A percentile compares a stretch with the other conserved stretches of the same genome.
Conservation (phyloP, 2,888 invertebrate species). For the Ormyrus rosae region DNA sequence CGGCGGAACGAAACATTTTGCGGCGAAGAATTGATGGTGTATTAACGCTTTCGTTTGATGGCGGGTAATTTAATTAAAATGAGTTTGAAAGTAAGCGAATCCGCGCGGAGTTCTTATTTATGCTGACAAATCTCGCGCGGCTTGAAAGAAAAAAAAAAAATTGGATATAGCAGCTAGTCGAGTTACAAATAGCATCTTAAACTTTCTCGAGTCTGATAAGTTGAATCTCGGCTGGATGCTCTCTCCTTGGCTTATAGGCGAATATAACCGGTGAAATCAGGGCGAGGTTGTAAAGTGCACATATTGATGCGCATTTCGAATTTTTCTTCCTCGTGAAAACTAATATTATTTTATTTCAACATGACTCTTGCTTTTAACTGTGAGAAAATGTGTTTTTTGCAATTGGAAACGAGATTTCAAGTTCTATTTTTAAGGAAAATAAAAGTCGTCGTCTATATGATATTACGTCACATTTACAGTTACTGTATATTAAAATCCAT, state of each 20-base stretch:
- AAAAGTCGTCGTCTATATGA: slow-evolving; percentile 9
- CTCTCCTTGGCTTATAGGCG: not conserved
- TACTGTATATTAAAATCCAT: slow-evolving; percentile 1
- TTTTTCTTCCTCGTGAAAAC: slow-evolving; percentile 19
- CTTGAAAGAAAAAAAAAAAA: not conserved
- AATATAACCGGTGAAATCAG: slow-evolving; percentile 47
- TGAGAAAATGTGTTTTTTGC: slow-evolving; percentile 44
- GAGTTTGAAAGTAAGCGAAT: slow-evolving; percentile 8
- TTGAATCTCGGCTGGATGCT: slow-evolving; percentile 14
- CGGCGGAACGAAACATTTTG: not conserved
- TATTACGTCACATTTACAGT: slow-evolving; percentile 33
- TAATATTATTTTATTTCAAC: slow-evolving; percentile 29
- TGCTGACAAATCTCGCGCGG: slow-evolving; percentile 38
- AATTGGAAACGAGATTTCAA: slow-evolving; percentile 7
- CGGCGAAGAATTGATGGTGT: not conserved
- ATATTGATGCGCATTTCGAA: slow-evolving; percentile 42
- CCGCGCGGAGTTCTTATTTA: slow-evolving; percentile 34
- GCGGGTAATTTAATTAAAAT: slow-evolving; percentile 21
- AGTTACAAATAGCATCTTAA: slow-evolving; percentile 41
- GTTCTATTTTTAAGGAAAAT: slow-evolving; percentile 2
- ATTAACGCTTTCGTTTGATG: slow-evolving; percentile 31
- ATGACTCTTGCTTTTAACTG: slow-evolving; percentile 22
- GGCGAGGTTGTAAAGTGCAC: slow-evolving; percentile 50
- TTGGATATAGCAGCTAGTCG: not conserved
- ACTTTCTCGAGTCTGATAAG: slow-evolving; percentile 38